Base-by-base conservation (phyloP, 2,888 invertebrate genomes). In the Parapristionchus giblindavisi region DNA sequence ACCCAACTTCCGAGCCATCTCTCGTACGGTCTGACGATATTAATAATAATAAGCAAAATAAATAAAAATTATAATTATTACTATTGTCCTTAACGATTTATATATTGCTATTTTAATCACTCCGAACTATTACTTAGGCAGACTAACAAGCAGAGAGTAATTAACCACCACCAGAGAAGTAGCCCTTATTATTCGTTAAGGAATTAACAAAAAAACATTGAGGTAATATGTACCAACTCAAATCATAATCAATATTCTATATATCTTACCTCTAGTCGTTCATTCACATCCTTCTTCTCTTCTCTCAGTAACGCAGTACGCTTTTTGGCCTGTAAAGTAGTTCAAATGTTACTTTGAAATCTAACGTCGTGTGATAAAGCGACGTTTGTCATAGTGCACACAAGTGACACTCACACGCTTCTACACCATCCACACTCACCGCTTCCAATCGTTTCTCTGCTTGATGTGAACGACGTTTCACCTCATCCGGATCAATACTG, bases 291-390 rank as follows among this genome's bases (percentile, higher is more conserved):
- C 17, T 48, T 14, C 32, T 51, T 51, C 51, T 66, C 66, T n/a
- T 51, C 34, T 32, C n/a, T 14, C 1, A 66, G 51, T 11, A 66
- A 24, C 24, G 66, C 66, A 17, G 51, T 4, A 5, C 66, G 48
- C 66, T 66, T 66, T 51, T 66, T 66, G 1, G 66, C 48, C 66
- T 66, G 29, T 6, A 51, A 66, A n/a, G n/a, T n/a, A n/a, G n/a
- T n/a, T 34, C 51, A 38, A n/a, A 27, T n/a, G 36, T 3, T 27
- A 27, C 4, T 27, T 38, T 63, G 11, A 48, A 51, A 38, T 43
- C 43, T 6, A 48, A 48, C 21, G 48, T 11, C 11, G 48, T 65
- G 65, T 48, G 21, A n/a, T 61, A 11, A 24, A 24, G 1, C 60
- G 60, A 61, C 38, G 8, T n/a, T 3, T 38, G 36, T n/a, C 2